Conservation (phyloP, 2,888 invertebrate species). For the Sturmia bella region DNA sequence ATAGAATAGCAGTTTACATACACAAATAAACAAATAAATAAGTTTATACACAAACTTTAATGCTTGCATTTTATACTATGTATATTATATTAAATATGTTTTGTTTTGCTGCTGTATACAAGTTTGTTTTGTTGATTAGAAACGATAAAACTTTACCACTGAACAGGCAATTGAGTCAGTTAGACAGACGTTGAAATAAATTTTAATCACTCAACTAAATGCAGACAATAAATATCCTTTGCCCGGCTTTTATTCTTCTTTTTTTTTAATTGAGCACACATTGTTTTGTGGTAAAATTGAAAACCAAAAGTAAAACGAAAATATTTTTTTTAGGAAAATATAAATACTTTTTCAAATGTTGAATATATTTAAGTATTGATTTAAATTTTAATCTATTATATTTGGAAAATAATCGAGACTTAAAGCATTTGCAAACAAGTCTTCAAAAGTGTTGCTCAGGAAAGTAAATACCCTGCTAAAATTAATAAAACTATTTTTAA, state of each 20-base stretch:
- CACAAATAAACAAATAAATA: neutral
- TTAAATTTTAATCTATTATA: too few species aligned
- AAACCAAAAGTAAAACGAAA: neutral
- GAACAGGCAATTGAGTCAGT: conserved; percentile 38
- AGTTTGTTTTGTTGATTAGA: conserved; percentile 66
- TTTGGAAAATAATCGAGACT: too few species aligned
- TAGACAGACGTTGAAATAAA: conserved; percentile 27
- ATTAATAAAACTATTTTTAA: too few species aligned
- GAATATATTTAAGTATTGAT: too few species aligned
- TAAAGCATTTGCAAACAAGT: too few species aligned
- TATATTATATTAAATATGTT: conserved; percentile 12
- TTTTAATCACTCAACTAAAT: neutral
- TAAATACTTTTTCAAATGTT: neutral
- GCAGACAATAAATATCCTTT: conserved; percentile 6
- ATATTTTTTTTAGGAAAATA: neutral
- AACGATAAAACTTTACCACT: conserved; percentile 65
- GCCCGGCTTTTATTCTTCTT: neutral
- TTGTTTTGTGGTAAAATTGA: conserved; percentile 21
- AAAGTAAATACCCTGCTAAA: too few species aligned
- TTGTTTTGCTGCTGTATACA: conserved; percentile 25
- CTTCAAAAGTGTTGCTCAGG: too few species aligned
- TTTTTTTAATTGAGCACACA: conserved; percentile 12
- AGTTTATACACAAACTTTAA: neutral
- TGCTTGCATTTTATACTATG: neutral
- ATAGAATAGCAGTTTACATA: conserved; percentile 16